phyloP scores from a whole-genome alignment of 2,888 invertebrate species.

The Sarcophaga variegata region DNA sequence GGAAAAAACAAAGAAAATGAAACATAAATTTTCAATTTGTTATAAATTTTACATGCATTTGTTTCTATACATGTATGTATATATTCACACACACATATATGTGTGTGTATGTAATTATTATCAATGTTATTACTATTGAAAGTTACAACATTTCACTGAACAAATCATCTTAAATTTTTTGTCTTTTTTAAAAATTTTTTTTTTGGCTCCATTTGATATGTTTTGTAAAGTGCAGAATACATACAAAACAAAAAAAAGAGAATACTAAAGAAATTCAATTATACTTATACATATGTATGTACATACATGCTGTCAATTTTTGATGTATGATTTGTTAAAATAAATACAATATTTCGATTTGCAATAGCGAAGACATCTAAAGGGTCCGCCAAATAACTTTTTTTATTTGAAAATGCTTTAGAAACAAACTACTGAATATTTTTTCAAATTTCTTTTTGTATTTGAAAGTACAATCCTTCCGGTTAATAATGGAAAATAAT shows the following conservation, averaged over 20 bases:
- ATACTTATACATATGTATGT: not conserved
- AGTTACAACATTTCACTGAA: not conserved
- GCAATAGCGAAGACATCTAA: not conserved
- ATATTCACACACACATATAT: not conserved
- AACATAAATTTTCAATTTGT: constrained; percentile 19
- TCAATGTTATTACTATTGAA: constrained; percentile 16
- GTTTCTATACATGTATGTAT: not conserved
- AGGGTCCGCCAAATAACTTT: too few species aligned
- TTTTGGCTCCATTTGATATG: too few species aligned
- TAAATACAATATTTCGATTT: not conserved
- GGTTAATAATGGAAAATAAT: too few species aligned
- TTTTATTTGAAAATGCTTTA: too few species aligned
- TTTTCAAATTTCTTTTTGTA: too few species aligned
- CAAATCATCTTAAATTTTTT: not conserved
- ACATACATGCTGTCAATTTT: not conserved
- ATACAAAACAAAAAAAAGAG: not conserved
- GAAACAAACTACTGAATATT: too few species aligned
- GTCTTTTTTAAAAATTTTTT: too few species aligned
- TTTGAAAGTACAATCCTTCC: too few species aligned
- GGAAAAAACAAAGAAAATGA: too few species aligned
- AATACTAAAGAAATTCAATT: not conserved
- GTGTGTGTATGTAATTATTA: not conserved
- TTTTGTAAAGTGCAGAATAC: not conserved
- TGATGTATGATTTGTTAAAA: constrained; percentile 14
- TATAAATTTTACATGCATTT: not conserved